phyloP scores from a whole-genome alignment of 2,888 invertebrate species.

The Deroplatys truncata region DNA sequence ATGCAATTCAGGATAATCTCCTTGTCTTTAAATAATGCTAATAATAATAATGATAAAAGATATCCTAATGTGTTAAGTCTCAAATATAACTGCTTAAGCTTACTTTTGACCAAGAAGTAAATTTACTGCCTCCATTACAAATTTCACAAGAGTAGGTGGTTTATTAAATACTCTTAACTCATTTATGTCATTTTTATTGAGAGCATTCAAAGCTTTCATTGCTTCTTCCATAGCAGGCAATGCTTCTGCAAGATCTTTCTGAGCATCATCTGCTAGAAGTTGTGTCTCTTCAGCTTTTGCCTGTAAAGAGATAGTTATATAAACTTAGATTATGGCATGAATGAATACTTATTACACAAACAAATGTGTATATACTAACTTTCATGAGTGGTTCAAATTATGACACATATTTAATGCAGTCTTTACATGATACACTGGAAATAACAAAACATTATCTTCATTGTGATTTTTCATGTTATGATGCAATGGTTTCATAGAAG shows the following conservation, averaged over 20 bases:
- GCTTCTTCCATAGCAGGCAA: conserved; percentile 84
- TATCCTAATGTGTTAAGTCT: too few relatives aligned
- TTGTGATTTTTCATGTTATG: too few relatives aligned
- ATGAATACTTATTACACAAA: too few relatives aligned
- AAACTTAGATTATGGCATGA: not conserved
- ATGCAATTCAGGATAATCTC: too few relatives aligned
- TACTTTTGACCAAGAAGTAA: conserved; percentile 78
- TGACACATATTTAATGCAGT: too few relatives aligned
- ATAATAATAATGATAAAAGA: too few relatives aligned
- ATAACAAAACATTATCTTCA: too few relatives aligned
- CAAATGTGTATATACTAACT: too few relatives aligned
- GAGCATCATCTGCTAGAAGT: conserved; percentile 79
- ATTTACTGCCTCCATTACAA: conserved; percentile 91
- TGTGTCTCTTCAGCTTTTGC: conserved; percentile 81
- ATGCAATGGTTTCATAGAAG: too few relatives aligned
- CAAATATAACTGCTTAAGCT: conserved; percentile 36
- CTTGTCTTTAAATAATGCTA: too few relatives aligned
- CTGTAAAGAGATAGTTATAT: conserved; percentile 40
- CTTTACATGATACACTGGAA: too few relatives aligned
- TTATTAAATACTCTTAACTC: conserved; percentile 85
- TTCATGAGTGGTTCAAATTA: too few relatives aligned
- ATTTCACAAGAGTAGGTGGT: conserved; percentile 79
- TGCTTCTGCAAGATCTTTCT: conserved; percentile 77
- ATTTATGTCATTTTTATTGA: conserved; percentile 88
- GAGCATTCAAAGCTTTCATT: conserved; percentile 73